These are phyloP conservation scores for Sturnus vulgaris DNA, from an alignment of 2,113 vertebrate genomes.

Conservation along the genomic window DNA sequence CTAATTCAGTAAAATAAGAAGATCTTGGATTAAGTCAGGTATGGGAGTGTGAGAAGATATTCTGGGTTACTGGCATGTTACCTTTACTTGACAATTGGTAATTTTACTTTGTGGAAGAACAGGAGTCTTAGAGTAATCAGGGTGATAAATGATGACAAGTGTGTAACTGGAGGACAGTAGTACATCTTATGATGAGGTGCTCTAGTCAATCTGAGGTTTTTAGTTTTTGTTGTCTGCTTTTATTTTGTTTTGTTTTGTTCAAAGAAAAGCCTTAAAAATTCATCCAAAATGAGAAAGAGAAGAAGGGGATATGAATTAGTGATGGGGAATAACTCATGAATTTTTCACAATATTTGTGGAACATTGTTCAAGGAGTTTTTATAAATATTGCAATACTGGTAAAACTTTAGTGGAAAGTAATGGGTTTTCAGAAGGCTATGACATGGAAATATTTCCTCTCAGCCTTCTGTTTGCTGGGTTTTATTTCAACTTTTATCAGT, in stretches of 20 bases:
- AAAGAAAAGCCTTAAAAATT: background rate
- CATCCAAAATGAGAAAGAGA: background rate
- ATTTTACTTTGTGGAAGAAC: background rate
- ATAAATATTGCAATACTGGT: background rate
- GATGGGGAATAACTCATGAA: background rate
- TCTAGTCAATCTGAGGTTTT: background rate
- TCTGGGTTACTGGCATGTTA: background rate
- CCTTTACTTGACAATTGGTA: background rate
- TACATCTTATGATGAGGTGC: background rate
- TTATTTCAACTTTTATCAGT: background rate
- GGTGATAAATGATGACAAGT: background rate
- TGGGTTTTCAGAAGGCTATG: background rate
- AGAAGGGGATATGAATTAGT: background rate
- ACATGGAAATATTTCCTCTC: background rate
- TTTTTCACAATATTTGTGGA: background rate
- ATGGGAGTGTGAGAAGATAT: background rate
- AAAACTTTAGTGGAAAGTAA: background rate
- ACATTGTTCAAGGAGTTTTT: background rate
- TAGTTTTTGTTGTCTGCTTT: background rate
- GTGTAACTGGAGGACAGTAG: background rate
- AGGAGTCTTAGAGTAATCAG: background rate
- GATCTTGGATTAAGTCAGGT: background rate
- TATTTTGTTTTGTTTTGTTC: background rate
- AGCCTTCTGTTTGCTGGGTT: background rate
- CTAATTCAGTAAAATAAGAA: background rate